phyloP scores from a whole-genome alignment of 2,888 invertebrate species.

The Apeira syringaria region DNA sequence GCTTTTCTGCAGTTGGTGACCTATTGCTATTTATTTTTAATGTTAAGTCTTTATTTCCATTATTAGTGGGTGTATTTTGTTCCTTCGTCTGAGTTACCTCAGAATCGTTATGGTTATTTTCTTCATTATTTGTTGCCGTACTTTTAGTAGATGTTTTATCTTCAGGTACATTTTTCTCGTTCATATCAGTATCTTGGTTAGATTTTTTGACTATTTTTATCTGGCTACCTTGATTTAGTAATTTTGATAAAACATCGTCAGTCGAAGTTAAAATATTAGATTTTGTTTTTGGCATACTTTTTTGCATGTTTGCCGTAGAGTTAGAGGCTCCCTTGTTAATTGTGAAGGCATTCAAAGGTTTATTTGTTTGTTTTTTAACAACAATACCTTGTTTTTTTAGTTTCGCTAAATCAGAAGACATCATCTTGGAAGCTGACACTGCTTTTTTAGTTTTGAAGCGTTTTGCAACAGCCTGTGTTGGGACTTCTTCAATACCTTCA shows the following conservation, averaged over 20 bases:
- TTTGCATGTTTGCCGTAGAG: constrained; percentile 4
- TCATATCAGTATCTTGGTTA: constrained; percentile 27
- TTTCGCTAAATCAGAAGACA: constrained; percentile 60
- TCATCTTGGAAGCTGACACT: constrained; percentile 37
- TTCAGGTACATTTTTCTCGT: constrained; percentile 17
- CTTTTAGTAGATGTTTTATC: constrained; percentile 17
- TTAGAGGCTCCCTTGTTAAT: constrained; percentile 6
- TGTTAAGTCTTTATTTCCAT: constrained; percentile 4
- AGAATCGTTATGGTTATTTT: not conserved
- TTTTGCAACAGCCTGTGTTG: constrained; percentile 63
- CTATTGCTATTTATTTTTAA: constrained; percentile 2
- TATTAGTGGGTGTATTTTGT: not conserved
- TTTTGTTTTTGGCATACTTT: constrained; percentile 17
- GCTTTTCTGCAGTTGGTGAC: constrained; percentile 1
- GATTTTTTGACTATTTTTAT: constrained; percentile 68
- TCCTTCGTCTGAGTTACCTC: not conserved
- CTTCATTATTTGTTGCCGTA: constrained; percentile 6
- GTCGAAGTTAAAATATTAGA: constrained; percentile 43
- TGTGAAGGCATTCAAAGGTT: constrained; percentile 10
- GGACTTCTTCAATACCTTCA: constrained; percentile 76
- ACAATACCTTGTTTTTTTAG: constrained; percentile 70
- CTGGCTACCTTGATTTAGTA: constrained; percentile 68
- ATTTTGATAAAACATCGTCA: constrained; percentile 63
- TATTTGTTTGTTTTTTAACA: constrained; percentile 56
- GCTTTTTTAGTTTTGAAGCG: constrained; percentile 57